phyloP scores from a whole-genome alignment of 2,113 vertebrate species.

The Sylvia atricapilla region DNA sequence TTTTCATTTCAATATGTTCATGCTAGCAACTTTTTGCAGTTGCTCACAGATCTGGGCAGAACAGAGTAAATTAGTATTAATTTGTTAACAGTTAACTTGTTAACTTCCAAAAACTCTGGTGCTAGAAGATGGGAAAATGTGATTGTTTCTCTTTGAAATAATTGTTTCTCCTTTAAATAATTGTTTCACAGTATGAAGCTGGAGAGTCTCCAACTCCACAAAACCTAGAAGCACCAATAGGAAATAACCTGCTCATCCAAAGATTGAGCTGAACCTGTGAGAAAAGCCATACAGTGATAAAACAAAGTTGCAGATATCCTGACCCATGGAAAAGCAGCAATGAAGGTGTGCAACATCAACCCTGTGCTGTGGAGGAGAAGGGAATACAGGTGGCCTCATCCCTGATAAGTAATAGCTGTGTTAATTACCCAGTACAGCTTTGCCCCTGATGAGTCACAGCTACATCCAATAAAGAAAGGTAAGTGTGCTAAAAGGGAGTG shows the following conservation, averaged over 20 bases:
- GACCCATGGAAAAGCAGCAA: background rate
- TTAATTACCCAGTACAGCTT: background rate
- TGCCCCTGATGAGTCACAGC: background rate
- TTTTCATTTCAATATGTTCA: background rate
- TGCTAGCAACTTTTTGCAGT: background rate
- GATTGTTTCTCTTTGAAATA: background rate
- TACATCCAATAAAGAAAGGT: background rate
- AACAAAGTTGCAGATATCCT: background rate
- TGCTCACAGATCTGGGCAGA: background rate
- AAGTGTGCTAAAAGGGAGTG: background rate
- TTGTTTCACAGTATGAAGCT: background rate
- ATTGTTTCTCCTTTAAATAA: background rate
- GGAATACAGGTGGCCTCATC: background rate
- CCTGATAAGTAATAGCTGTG: background rate
- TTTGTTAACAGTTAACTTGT: background rate
- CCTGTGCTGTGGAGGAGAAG: background rate
- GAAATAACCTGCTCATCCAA: background rate
- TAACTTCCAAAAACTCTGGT: background rate
- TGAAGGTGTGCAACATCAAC: rapidly evolving
- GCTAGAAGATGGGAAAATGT: background rate
- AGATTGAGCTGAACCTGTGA: background rate
- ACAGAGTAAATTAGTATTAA: background rate
- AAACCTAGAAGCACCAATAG: background rate
- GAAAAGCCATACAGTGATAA: background rate
- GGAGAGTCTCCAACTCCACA: background rate